Percentiles rank a stretch among this genome's conserved stretches.
Evolutionary conservation across 2,113 vertebrate species (phyloP).

Genomic region (Mohoua ochrocephala): DNA sequence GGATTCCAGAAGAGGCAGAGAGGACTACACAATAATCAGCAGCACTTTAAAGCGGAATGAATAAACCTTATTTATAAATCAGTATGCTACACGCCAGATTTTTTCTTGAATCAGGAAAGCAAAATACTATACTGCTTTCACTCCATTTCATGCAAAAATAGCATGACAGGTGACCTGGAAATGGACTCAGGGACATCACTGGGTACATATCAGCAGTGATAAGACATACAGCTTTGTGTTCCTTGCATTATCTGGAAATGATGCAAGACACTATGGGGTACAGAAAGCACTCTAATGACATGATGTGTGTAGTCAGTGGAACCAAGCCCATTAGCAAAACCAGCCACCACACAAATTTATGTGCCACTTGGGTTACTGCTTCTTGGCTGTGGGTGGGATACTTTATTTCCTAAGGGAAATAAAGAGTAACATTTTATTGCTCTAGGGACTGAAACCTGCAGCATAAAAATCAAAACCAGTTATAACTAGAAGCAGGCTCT

Average conservation of each 20-base stretch:
- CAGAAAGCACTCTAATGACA: slow-evolving; percentile 49
- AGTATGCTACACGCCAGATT: not conserved
- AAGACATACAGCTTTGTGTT: slow-evolving; percentile 23
- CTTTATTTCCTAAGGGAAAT: slow-evolving; percentile 29
- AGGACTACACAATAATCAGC: not conserved
- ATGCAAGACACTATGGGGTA: slow-evolving; percentile 10
- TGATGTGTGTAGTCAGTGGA: slow-evolving; percentile 36
- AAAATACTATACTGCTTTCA: not conserved
- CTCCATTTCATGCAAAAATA: not conserved
- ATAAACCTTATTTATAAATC: not conserved
- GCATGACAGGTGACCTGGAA: not conserved
- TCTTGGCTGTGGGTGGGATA: slow-evolving; percentile 10
- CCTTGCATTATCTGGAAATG: slow-evolving; percentile 18
- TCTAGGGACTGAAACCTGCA: not conserved
- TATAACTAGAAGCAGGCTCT: not conserved
- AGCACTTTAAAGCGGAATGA: not conserved
- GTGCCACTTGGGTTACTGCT: not conserved
- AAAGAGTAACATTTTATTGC: slow-evolving; percentile 34
- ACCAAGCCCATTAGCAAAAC: slow-evolving; percentile 53
- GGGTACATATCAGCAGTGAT: not conserved
- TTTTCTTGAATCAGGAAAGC: not conserved
- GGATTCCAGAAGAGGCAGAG: not conserved
- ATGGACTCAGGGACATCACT: not conserved
- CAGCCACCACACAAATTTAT: slow-evolving; percentile 52
- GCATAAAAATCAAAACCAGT: not conserved